phyloP scores from a whole-genome alignment of 2,888 invertebrate species.

The Exephanes ischioxanthus region DNA sequence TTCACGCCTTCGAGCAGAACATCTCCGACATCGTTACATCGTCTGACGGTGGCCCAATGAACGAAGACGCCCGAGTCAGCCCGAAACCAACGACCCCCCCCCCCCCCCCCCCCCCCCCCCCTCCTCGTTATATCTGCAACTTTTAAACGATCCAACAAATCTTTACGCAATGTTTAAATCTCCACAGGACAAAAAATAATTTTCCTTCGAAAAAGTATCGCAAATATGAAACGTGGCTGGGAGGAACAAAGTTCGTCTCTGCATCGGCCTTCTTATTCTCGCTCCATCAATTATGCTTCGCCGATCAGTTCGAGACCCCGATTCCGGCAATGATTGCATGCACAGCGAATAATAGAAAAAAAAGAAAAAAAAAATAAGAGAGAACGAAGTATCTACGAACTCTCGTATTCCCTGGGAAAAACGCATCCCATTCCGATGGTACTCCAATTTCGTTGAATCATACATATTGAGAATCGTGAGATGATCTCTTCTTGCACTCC shows the following conservation, averaged over 20 bases:
- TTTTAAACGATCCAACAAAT: not conserved
- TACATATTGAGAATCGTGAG: constrained; percentile 35
- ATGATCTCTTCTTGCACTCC: constrained; percentile 28
- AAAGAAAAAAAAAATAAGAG: not conserved
- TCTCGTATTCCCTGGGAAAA: constrained; percentile 4
- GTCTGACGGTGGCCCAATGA: not conserved
- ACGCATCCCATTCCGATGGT: constrained; percentile 13
- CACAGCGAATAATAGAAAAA: not conserved
- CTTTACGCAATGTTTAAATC: no score
- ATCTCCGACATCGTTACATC: not conserved
- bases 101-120: no score
- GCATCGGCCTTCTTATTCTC: not conserved
- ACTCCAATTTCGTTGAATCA: constrained; percentile 32
- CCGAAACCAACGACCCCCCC: not conserved
- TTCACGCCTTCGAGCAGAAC: not conserved
- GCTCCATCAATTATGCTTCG: not conserved
- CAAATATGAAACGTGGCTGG: not conserved
- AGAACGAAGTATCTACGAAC: not conserved
- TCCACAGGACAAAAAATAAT: not conserved
- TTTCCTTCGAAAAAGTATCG: not conserved
- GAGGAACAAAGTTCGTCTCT: not conserved
- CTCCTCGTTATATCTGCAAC: no score
- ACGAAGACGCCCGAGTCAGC: not conserved
- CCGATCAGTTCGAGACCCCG: not conserved
- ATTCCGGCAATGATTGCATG: not conserved